A percentile compares a stretch with the other conserved stretches of the same genome.
Conservation (phyloP, 2,888 invertebrate species). For the Kuschelorhynchus macadamiae region DNA sequence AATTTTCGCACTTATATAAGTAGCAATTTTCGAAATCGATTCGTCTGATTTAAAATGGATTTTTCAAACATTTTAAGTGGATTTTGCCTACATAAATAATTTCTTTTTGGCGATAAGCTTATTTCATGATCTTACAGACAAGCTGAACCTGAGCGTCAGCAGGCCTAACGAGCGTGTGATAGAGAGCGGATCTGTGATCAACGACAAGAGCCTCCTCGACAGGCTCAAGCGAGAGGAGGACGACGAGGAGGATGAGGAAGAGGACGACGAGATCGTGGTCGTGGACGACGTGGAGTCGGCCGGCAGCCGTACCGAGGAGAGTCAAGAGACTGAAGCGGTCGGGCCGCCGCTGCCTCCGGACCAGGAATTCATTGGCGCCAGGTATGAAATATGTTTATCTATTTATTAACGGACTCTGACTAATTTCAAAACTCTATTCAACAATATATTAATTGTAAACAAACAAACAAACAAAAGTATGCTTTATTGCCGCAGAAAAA, state of each 20-base stretch:
- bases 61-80: background rate
- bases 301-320: conserved; percentile 46
- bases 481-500: too few relatives aligned
- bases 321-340: conserved; percentile 55
- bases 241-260: conserved; percentile 55
- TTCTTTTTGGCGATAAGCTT: too few relatives aligned
- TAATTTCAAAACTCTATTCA: too few relatives aligned
- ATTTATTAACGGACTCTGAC: too few relatives aligned
- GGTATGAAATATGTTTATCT: conserved; percentile 10
- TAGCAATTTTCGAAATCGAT: too few relatives aligned
- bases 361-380: conserved; percentile 15
- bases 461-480: too few relatives aligned
- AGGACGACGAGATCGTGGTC: conserved; percentile 51
- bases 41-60: too few relatives aligned
- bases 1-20: too few relatives aligned
- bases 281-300: conserved; percentile 45
- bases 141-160: conserved; percentile 39
- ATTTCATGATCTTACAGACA: conserved; percentile 15
- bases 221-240: conserved; percentile 55
- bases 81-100: too few relatives aligned
- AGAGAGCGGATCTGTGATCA: conserved; percentile 65
- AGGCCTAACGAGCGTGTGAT: conserved; percentile 58
- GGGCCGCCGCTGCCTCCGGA: background rate
- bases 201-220: conserved; percentile 56
- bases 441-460: too few relatives aligned